Base-by-base conservation (phyloP, 2,888 invertebrate species). In the Coenonympha arcania region DNA sequence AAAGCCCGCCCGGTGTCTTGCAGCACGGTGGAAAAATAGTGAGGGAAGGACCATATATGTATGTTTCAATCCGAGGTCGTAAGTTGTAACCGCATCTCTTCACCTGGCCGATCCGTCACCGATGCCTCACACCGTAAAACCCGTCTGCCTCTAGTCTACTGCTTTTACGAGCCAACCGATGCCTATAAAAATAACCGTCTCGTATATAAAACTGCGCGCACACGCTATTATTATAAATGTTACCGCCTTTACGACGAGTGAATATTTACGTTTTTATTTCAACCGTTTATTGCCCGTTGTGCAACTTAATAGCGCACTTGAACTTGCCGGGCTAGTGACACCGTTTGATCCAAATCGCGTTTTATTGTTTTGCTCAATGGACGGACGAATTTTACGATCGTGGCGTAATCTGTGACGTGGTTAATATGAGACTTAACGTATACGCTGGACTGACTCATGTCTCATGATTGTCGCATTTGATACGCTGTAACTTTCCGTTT, bases 281-380 rank as follows among this genome's bases (percentile, higher is more conserved):
- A 73, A 74, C 70, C 67, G 73, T 79, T 84, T 83, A 84, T 79
- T 69, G 77, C 74, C 66, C 69, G 79, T 82, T 82, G 76, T 82
- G 81, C 75, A 84, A 83, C 75, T 82, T 84, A 82, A 85, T 79
- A 71, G 77, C 76, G 75, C 69, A 76, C 85, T 85, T 86, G 85
- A 86, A 86, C 85, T 85, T 85, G 81, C 61, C 63, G 69, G 73
- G 76, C 80, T 76, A 80, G 83, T 84, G 84, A 83, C 85, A 85
- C 82, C 73, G 73, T 81, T 79, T 82, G 84, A 84, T 81, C 73
- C 78, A 73, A 79, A 80, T 80, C 80, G 73, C 68, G 73, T 82
- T 84, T 84, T 84, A 85, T 85, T 85, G 83, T 83, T 76, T 71
- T 69, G 65, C 72, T 83, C 76, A 83, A 84, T 83, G 83, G 80